A percentile compares a stretch with the other conserved stretches of the same genome.
Conservation (phyloP, 1,140 invertebrate species). For the Antheraea mylitta region DNA sequence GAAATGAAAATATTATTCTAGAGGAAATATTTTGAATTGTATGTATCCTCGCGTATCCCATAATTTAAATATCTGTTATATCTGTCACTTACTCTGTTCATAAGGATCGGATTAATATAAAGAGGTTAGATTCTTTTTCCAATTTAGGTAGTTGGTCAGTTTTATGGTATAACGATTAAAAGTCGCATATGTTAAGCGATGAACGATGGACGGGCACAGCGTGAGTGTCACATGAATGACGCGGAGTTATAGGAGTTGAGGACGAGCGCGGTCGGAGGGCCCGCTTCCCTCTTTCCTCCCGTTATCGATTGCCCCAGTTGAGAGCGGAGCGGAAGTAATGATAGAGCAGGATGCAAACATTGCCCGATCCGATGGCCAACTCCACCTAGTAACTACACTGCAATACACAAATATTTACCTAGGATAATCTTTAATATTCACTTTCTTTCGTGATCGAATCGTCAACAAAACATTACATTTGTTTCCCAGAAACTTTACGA, state of each 20-base stretch:
- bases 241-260: slow-evolving; percentile 33
- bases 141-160: background rate
- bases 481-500: background rate
- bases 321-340: slow-evolving; percentile 74
- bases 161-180: background rate
- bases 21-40: background rate
- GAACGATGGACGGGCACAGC: slow-evolving; percentile 40
- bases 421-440: slow-evolving; percentile 70
- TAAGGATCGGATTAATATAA: too few relatives aligned
- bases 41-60: background rate
- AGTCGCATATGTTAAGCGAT: slow-evolving; percentile 18
- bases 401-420: slow-evolving; percentile 71
- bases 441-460: slow-evolving; percentile 54
- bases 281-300: slow-evolving; percentile 37
- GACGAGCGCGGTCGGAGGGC: slow-evolving; percentile 31
- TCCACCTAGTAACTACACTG: slow-evolving; percentile 63
- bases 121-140: background rate
- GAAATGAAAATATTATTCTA: too few relatives aligned
- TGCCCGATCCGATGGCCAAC: slow-evolving; percentile 65
- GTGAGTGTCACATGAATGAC: slow-evolving; percentile 69
- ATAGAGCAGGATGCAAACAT: slow-evolving; percentile 76
- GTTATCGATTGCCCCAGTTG: slow-evolving; percentile 77
- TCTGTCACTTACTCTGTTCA: too few relatives aligned
- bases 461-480: slow-evolving; percentile 23
- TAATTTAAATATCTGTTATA: too few relatives aligned